phyloP scores from a whole-genome alignment of 2,888 invertebrate species.

The Cheilosia pagana region DNA sequence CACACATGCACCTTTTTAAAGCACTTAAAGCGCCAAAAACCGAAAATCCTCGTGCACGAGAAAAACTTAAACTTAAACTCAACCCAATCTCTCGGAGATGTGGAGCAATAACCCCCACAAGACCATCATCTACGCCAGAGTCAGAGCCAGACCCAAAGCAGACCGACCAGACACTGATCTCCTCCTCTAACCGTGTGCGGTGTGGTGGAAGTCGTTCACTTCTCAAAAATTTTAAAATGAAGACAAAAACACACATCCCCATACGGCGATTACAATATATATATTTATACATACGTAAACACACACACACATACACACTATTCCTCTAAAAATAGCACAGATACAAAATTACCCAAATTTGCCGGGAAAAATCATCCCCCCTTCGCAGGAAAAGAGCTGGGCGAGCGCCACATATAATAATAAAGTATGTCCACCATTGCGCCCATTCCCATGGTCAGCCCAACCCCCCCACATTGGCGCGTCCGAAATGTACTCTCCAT shows the following conservation, averaged over 20 bases:
- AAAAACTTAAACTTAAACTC: slow-evolving; percentile 63
- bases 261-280: neutral
- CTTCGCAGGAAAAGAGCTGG: slow-evolving; percentile 24
- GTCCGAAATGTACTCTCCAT: slow-evolving; percentile 70
- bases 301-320: slow-evolving; percentile 31
- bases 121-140: slow-evolving; percentile 42
- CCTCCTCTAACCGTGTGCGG: slow-evolving; percentile 50
- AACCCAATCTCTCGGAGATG: slow-evolving; percentile 48
- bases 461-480: slow-evolving; percentile 52
- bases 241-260: slow-evolving; percentile 43
- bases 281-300: neutral
- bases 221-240: slow-evolving; percentile 70
- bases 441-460: slow-evolving; percentile 35
- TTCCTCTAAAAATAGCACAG: slow-evolving; percentile 71
- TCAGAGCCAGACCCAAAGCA: slow-evolving; percentile 34
- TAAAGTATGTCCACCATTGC: slow-evolving; percentile 72
- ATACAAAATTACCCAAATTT: slow-evolving; percentile 74
- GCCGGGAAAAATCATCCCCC: slow-evolving; percentile 51
- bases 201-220: slow-evolving; percentile 67
- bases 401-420: slow-evolving; percentile 64
- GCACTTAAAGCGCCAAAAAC: slow-evolving; percentile 32
- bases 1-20: slow-evolving; percentile 35
- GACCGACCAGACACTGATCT: slow-evolving; percentile 51
- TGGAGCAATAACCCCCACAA: slow-evolving; percentile 64
- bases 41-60: slow-evolving; percentile 8